Evolutionary conservation across 2,888 invertebrate species (phyloP), one percentile per base, ranked within the genome.

Genomic region (Cinara cedri): DNA sequence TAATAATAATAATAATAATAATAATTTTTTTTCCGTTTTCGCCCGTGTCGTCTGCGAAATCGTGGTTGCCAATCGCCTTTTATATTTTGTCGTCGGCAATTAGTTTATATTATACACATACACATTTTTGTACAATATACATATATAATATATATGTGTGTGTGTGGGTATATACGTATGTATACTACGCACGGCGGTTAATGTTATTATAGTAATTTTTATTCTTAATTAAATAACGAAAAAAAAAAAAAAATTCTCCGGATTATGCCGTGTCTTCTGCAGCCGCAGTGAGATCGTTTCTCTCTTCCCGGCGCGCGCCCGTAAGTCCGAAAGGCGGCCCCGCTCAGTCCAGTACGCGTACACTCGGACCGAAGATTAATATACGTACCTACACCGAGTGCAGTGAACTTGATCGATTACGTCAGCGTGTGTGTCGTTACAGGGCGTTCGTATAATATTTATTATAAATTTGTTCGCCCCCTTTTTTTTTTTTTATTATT

Each of bases 391-490:
- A 57, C 44, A 62, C 76, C 60, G 78, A 78, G 78, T 78, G 78
- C 78, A 78, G 78, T 78, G 78, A 78, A 78, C 78, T 60, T 78
- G 57, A 78, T 78, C 78, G 78, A 78, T 78, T 78, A 70, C 70
- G 78, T 78, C 78, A 78, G 78, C 78, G 78, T 34, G 60, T 34
- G 60, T 60, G 76, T 66, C 63, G 54, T 60, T 57, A 70, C 57
- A 34, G 34, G 63, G 63, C 62, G 74, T 63, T 74, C 70, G 70
- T 42, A 34, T 68, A 65, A 11, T 63, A 63, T 63, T 34, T 19
- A 34, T 34, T 51, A 46, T 34, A 34, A 34, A 34, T 34, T 76
- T 34, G 68, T 68, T 76, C 76, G 76, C 54, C 75, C 74, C 65
- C 44, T 54, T 26, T 78, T 65, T 34, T 54, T 10, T 68, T 21